phyloP scores from a whole-genome alignment of 2,888 invertebrate genomes.

The Cephalotes varians region DNA sequence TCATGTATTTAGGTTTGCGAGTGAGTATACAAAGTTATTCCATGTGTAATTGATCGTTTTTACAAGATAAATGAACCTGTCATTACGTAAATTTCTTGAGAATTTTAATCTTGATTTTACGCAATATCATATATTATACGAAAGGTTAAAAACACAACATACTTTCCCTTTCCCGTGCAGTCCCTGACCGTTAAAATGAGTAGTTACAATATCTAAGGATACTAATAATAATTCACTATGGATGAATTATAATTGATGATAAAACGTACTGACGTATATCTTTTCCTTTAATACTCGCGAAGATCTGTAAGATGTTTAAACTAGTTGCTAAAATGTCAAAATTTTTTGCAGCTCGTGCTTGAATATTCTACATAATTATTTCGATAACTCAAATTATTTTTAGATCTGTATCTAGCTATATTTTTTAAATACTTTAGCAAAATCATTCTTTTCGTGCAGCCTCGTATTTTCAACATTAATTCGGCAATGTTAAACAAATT shows the following conservation, averaged over 20 bases:
- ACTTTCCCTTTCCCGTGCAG: not conserved
- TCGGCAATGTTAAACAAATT: not conserved
- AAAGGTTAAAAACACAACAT: not conserved
- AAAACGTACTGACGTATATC: not conserved
- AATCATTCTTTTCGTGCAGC: too few species aligned
- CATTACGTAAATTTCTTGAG: not conserved
- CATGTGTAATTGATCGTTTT: not conserved
- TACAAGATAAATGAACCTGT: not conserved
- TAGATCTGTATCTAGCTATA: too few species aligned
- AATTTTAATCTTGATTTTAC: not conserved
- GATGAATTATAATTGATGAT: not conserved
- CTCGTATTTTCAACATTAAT: not conserved
- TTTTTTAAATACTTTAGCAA: too few species aligned
- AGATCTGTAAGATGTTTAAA: not conserved
- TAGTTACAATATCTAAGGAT: not conserved
- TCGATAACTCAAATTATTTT: too few species aligned
- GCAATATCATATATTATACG: not conserved
- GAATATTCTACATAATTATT: too few species aligned
- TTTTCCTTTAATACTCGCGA: not conserved
- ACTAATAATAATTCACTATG: not conserved
- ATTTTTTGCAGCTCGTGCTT: too few species aligned
- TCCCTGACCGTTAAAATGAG: not conserved
- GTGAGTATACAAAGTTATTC: constrained; percentile 77
- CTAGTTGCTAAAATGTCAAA: too few species aligned
- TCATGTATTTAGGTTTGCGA: constrained; percentile 90